Base-by-base conservation (phyloP, 2,797 vertebrate genomes). In the Mionectes olivaceus region DNA sequence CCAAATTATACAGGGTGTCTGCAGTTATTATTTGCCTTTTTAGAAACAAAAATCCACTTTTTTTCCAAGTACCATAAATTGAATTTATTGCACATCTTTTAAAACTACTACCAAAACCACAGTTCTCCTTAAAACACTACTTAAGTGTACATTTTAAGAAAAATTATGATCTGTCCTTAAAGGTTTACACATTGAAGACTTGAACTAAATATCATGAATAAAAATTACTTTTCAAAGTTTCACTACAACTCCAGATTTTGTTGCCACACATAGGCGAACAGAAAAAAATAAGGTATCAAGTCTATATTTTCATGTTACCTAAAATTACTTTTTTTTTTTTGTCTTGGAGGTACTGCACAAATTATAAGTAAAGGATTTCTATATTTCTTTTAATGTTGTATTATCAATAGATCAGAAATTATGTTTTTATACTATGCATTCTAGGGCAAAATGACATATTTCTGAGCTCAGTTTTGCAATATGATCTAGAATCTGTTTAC, bases 21-120 rank as follows among this genome's bases (percentile, higher is more conserved):
- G 19, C 18, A 78, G 22, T 41, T 95, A 60, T 90, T 96, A 96
- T 92, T 95, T 97, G 69, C 43, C 87, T 83, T 87, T 97, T 81
- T 80, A 91, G 27, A 95, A 94, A 93, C 50, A 76, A 60, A 46
- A 53, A 53, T 35, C 55, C 14, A 8, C 12, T n/a, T 68, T 96
- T 89, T 95, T 56, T 50, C 80, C 90, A 95, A 91, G 63, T 87
- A 82, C 55, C 35, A 92, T 10, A 70, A 46, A 88, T 75, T 93
- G 3, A 87, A 83, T 65, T 78, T 86, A 46, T 50, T 87, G 3
- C 16, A 77, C 49, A 93, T 33, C 16, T 21, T 84, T 85, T 14
- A 55, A 85, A 91, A 39, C 4, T 49, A 50, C 22, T 55, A 53
- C 16, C 24, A 63, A 84, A 69, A 33, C 2, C 17, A 71, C 8